Evolutionary conservation across 2,113 vertebrate species (phyloP).

Genomic region (Cyphomyrus discorhynchus): DNA sequence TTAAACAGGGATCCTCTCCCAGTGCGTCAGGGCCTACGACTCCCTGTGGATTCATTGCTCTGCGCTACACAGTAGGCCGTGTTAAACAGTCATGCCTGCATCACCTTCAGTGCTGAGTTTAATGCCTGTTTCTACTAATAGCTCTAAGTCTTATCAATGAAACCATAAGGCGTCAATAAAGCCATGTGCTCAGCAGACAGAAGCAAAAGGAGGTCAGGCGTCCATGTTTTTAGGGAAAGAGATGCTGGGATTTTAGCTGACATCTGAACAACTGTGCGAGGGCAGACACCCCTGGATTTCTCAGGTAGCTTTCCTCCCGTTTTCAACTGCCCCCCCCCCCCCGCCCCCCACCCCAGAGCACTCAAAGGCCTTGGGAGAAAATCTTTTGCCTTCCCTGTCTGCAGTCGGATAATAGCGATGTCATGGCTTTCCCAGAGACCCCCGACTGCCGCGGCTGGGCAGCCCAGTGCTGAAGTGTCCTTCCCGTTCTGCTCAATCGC

Average conservation of each 20-base stretch:
- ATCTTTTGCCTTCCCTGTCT: not conserved
- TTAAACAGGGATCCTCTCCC: not conserved
- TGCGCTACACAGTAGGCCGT: not conserved
- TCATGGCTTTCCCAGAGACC: constrained; percentile 21
- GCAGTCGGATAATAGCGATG: not conserved
- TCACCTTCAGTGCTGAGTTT: not conserved
- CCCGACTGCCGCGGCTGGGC: constrained; percentile 21
- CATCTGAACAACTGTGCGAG: constrained; percentile 37
- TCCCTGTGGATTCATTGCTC: not conserved
- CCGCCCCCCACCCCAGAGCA: constrained; percentile 25
- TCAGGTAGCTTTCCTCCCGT: not conserved
- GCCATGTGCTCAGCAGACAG: not conserved
- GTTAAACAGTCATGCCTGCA: not conserved
- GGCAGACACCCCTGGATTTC: constrained; percentile 28
- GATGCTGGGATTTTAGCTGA: constrained; percentile 11
- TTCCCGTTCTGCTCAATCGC: not conserved
- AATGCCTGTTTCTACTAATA: not conserved
- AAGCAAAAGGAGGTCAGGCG: not conserved
- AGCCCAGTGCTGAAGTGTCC: not conserved
- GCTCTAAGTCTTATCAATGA: not conserved
- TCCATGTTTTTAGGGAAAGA: not conserved
- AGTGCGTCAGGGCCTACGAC: not conserved
- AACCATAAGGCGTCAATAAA: not conserved
- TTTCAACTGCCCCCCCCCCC: not conserved
- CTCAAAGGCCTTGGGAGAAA: constrained; percentile 20